Evolutionary conservation across 2,888 invertebrate genomes (phyloP).

Genomic region (Tridacna gigas): DNA sequence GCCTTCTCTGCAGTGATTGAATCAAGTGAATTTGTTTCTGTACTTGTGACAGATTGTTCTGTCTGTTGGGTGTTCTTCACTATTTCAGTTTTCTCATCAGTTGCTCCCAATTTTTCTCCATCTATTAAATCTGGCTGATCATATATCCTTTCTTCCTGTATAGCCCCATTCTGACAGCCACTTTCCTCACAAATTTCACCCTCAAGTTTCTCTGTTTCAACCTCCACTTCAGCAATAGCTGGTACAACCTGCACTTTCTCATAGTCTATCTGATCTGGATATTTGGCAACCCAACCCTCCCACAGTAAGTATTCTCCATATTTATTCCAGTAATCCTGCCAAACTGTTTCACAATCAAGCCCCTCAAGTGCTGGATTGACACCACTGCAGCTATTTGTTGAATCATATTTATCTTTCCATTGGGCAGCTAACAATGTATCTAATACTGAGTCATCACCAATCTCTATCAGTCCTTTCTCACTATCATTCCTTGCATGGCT

Average conservation of each 20-base stretch:
- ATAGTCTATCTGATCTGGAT: slow-evolving; percentile 78
- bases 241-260: slow-evolving; percentile 69
- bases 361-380: slow-evolving; percentile 48
- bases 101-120: background rate
- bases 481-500: background rate
- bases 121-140: background rate
- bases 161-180: background rate
- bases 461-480: background rate
- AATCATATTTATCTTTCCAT: background rate
- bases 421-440: slow-evolving; percentile 2
- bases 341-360: slow-evolving; percentile 68
- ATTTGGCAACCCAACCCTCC: slow-evolving; percentile 81
- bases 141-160: background rate
- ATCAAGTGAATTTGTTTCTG: background rate
- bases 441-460: slow-evolving; percentile 28
- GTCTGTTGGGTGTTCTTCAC: background rate
- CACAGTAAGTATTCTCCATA: slow-evolving; percentile 80
- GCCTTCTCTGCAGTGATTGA: background rate
- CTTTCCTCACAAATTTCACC: background rate
- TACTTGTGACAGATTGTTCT: background rate
- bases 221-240: slow-evolving; percentile 71
- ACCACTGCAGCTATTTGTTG: slow-evolving; percentile 8
- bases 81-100: background rate
- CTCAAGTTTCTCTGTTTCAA: slow-evolving; percentile 48
- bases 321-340: slow-evolving; percentile 79